Base-by-base conservation (phyloP, 2,113 vertebrate genomes). In the Ranitomeya variabilis region DNA sequence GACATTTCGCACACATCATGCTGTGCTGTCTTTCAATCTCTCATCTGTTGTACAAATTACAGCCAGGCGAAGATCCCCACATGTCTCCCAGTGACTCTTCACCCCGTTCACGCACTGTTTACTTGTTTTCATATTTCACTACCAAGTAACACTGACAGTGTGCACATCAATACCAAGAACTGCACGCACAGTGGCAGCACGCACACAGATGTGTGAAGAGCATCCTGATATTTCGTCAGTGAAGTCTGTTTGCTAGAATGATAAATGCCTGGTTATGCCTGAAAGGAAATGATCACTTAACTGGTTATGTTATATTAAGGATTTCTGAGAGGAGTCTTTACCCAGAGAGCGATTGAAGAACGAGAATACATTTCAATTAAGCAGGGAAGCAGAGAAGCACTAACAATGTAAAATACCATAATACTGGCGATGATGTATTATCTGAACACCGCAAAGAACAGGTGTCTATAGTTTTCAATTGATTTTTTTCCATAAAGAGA, bases 281-380 rank as follows among this genome's bases (percentile, higher is more conserved):
- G 85, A 86, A 79, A 77, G 85, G 62, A 86, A 62, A 64, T 86
- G 85, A 45, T 86, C 85, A 64, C 55, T 78, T 86, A 86, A 77
- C 71, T 52, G 74, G 73, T 86, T 86, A 86, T 77, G 13, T 86
- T 62, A 86, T 78, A 52, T 51, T 23, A 76, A 15, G 18, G 9
- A 76, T 86, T 59, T 77, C 67, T 57, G 37, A 85, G 51, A 84
- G 66, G 82, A 54, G 51, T 37, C 37, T 31, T 83, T 67, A 66
- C 8, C 45, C 60, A 83, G 12, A 51, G n/a, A 45, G 80, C 31
- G 80, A 37, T 71, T 16, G 51, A 74, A 21, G 67, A 85, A 52
- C 6, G 5, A 19, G 67, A 86, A 18, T 85, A 31, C 13, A 55
- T 76, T 86, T 73, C 26, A 54, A 26, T 84, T 69, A 71, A 55